Evolutionary conservation across 2,888 invertebrate genomes (phyloP).

Genomic region (Eurois occulta): DNA sequence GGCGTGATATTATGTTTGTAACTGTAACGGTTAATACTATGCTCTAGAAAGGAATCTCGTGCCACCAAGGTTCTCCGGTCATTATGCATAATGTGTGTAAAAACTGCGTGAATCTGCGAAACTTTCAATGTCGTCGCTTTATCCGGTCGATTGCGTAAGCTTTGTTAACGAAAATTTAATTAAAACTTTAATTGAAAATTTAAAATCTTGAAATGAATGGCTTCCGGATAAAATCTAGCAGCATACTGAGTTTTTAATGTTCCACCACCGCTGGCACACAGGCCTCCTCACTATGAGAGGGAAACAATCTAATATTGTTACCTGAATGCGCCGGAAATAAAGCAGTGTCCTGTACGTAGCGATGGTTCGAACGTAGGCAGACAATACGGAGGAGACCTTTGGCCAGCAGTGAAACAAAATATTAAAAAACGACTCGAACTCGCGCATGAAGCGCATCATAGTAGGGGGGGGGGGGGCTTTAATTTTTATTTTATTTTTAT

Average conservation of each 20-base stretch:
- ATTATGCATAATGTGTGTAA: constrained; percentile 41
- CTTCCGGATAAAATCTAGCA: not conserved
- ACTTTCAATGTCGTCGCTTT: constrained; percentile 61
- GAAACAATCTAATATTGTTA: not conserved
- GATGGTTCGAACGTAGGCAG: not conserved
- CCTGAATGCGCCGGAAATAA: not conserved
- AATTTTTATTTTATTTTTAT: too few relatives aligned
- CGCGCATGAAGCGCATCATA: too few relatives aligned
- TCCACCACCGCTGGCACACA: not conserved
- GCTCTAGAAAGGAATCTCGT: constrained; percentile 61
- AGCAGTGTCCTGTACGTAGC: not conserved
- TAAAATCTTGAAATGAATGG: not conserved
- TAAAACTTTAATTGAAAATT: constrained; percentile 7
- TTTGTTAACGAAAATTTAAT: constrained; percentile 25
- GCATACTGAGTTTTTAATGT: rapidly evolving
- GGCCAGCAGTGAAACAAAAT: not conserved
- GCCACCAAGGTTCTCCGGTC: constrained; percentile 48
- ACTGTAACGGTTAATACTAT: constrained; percentile 46
- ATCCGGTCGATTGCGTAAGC: constrained; percentile 50
- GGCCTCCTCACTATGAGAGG: not conserved
- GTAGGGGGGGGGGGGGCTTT: too few relatives aligned
- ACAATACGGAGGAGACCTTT: not conserved
- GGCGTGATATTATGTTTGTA: not conserved
- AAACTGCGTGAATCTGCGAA: constrained; percentile 55
- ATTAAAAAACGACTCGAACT: not conserved